phyloP scores from a whole-genome alignment of 2,797 vertebrate genomes.

The Sitta carolinensis region DNA sequence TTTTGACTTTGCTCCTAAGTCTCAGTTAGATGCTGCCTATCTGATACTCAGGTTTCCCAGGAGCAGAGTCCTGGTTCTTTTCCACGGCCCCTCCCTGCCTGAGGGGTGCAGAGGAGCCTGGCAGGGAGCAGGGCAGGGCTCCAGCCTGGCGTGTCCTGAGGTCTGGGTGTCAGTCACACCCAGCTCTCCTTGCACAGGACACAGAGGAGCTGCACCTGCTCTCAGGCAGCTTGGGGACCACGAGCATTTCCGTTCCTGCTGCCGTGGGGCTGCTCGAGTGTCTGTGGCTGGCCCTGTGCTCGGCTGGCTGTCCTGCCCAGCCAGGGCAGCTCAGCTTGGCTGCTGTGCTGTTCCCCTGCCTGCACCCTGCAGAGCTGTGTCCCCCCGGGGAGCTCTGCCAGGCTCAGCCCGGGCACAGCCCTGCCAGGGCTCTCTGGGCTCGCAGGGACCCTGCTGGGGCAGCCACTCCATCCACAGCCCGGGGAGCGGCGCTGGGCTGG shows the following conservation, averaged over 20 bases:
- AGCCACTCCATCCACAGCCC: neutral
- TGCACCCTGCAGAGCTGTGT: neutral
- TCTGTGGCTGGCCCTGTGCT: neutral
- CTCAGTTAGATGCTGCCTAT: neutral
- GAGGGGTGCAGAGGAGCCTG: neutral
- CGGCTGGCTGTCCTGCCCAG: neutral
- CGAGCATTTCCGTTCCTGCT: neutral
- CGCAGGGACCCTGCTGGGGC: neutral
- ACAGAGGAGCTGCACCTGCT: neutral
- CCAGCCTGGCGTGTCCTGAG: neutral
- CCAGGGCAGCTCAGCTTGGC: neutral
- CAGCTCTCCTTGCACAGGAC: neutral
- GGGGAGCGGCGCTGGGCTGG: accelerated
- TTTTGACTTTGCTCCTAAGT: neutral
- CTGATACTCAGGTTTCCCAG: neutral
- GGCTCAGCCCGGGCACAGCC: neutral
- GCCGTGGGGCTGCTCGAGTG: neutral
- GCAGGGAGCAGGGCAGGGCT: neutral
- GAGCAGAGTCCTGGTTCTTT: neutral
- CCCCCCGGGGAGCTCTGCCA: neutral
- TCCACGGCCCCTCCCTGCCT: neutral
- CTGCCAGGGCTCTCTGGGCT: neutral
- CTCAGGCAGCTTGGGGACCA: neutral
- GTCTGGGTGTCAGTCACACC: accelerated
- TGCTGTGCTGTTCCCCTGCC: accelerated